Conservation (phyloP, 2,797 vertebrate genomes). For the Fringilla coelebs region DNA sequence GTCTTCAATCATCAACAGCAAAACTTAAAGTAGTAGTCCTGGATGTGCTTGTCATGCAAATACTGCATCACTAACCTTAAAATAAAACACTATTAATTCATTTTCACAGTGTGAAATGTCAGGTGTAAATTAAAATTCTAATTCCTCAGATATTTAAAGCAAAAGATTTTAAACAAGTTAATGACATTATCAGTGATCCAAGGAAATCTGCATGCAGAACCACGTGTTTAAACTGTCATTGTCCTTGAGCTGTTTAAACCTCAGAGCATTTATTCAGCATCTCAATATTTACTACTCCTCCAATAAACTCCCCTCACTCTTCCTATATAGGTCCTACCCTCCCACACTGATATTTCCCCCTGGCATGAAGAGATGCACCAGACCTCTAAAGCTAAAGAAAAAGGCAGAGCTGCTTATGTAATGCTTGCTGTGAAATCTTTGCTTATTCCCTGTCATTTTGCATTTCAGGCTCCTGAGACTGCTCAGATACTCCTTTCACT, state of each 20-base stretch:
- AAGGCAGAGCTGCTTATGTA: not conserved
- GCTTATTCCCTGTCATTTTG: not conserved
- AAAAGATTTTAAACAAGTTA: not conserved
- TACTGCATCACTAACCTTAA: not conserved
- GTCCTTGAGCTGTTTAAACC: not conserved
- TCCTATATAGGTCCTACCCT: not conserved
- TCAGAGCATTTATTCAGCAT: not conserved
- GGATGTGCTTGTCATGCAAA: not conserved
- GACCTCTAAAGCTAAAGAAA: not conserved
- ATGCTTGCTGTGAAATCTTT: not conserved
- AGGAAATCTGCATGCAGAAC: not conserved
- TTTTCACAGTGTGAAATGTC: not conserved
- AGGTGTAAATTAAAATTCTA: not conserved
- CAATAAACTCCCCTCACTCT: not conserved
- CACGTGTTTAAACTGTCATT: not conserved
- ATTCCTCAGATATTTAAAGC: not conserved
- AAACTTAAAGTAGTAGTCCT: not conserved
- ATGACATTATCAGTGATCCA: not conserved
- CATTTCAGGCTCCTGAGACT: not conserved
- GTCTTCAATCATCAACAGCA: not conserved
- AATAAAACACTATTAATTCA: not conserved
- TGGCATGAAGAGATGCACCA: not conserved
- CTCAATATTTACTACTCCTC: not conserved
- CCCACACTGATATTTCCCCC: not conserved
- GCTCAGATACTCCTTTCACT: not conserved